A percentile compares a stretch with the other conserved stretches of the same genome.
These are phyloP conservation scores for Drosophila maculinotata DNA, from an alignment of 2,888 invertebrate species.

Conservation along the genomic window DNA sequence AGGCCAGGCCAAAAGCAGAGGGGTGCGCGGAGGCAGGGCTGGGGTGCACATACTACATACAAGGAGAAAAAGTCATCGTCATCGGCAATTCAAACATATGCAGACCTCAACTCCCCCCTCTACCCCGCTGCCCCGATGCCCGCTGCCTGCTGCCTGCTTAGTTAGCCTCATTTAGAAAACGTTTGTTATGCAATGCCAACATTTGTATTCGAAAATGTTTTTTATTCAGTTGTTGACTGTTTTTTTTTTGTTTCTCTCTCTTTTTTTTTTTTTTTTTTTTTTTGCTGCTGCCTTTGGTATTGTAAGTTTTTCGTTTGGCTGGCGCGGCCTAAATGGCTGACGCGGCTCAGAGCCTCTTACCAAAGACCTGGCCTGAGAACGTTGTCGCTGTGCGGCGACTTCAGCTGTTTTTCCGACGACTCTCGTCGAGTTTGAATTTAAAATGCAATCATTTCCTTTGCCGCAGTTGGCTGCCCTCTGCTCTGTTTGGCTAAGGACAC, in stretches of 20 bases:
- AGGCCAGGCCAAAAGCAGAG: conserved; percentile 33
- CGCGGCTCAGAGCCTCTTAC: conserved; percentile 51
- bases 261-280: conserved; percentile 12
- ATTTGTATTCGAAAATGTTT: conserved; percentile 83
- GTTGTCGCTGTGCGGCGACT: conserved; percentile 68
- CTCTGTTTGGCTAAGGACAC: conserved; percentile 64
- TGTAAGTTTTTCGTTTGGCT: conserved; percentile 56
- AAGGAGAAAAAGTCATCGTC: conserved; percentile 77
- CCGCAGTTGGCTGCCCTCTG: conserved; percentile 56
- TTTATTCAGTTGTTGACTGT: conserved; percentile 76
- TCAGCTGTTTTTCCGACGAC: conserved; percentile 72
- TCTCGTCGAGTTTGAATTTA: conserved; percentile 80
- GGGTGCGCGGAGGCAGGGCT: background rate
- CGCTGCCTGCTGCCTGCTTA: conserved; percentile 67
- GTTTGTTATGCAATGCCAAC: conserved; percentile 83
- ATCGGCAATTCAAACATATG: conserved; percentile 81
- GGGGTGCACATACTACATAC: conserved; percentile 45
- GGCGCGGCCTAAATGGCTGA: conserved; percentile 77
- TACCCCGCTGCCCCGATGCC: background rate
- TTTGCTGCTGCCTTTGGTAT: conserved; percentile 48
- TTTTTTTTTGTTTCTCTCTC: conserved; percentile 30
- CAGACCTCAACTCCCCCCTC: conserved; percentile 47
- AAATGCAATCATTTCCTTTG: conserved; percentile 84
- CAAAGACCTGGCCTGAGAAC: conserved; percentile 37
- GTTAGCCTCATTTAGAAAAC: conserved; percentile 82